Evolutionary conservation across 2,113 vertebrate species (phyloP), one percentile per base, ranked within the genome.

Genomic region (Centrocercus urophasianus): DNA sequence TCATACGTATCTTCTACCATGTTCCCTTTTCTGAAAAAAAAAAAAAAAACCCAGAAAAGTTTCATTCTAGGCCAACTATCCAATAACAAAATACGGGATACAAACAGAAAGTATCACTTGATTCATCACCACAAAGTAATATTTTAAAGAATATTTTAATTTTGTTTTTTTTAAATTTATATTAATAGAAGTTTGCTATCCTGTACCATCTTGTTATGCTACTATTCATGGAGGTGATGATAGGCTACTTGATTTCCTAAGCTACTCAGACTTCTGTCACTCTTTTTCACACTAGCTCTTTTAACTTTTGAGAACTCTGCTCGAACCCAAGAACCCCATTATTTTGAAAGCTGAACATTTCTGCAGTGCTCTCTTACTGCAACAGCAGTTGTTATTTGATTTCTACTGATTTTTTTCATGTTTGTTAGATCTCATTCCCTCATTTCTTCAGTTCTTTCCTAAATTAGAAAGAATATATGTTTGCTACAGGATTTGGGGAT

Each of bases 41-140:
- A 38, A 38, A 67, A 50, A 66, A 74, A 13, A 48, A 36, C 8
- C 71, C 15, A 48, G 60, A 66, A 24, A 56, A 28, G 24, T 79
- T 65, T 77, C 5, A 78, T 82, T 34, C 10, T 22, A 32, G 75
- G 32, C 21, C 22, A 72, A 18, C 84, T 93, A 43, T 42, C 6
- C 27, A 60, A 63, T 82, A 79, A 38, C 9, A 47, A 66, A 88
- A 72, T 15, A 78, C 8, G 45, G 8, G 17, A 10, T 22, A 38
- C 8, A 57, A 67, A 70, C 1, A n/a, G 45, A 88, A 93, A 84
- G 11, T 59, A 56, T 60, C 21, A 27, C 66, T 74, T 91, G 90
- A 52, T 89, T 93, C 27, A 89, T 61, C 28, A 6, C n/a, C 73
- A 76, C 75, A 93, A 94, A 93, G 95, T 93, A 91, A 76, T 74